Evolutionary conservation across 2,888 invertebrate genomes (phyloP).

Genomic region (Hypolimnas misippus): DNA sequence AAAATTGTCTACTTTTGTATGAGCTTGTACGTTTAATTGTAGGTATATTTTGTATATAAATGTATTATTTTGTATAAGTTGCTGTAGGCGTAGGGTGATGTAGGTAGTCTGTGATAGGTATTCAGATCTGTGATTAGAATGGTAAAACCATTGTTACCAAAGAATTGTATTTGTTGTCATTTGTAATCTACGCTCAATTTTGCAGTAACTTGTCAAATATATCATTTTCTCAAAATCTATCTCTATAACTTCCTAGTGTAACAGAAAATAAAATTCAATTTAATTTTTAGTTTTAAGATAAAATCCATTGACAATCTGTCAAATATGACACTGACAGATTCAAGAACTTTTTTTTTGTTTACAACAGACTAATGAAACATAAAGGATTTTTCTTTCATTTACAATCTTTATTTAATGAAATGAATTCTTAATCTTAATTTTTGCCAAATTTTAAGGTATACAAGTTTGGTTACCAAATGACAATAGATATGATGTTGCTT

Average conservation of each 20-base stretch:
- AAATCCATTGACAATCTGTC: too few species aligned
- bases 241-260: too few species aligned
- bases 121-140: slow-evolving; percentile 64
- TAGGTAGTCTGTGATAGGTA: slow-evolving; percentile 65
- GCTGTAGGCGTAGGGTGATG: slow-evolving; percentile 25
- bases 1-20: slow-evolving; percentile 31
- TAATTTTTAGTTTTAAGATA: too few species aligned
- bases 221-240: too few species aligned
- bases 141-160: slow-evolving; percentile 58
- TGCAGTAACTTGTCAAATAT: background rate
- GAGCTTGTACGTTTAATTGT: slow-evolving; percentile 21
- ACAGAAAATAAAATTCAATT: too few species aligned
- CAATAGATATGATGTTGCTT: slow-evolving; percentile 32
- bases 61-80: slow-evolving; percentile 22
- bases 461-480: slow-evolving; percentile 18
- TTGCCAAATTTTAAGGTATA: background rate
- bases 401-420: background rate
- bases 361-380: too few species aligned
- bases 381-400: too few species aligned
- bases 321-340: too few species aligned
- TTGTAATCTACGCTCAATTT: slow-evolving; percentile 9
- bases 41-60: slow-evolving; percentile 29
- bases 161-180: slow-evolving; percentile 36
- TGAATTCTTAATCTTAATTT: background rate
- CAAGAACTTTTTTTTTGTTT: too few species aligned